Evolutionary conservation across 2,797 vertebrate genomes (phyloP).

Genomic region (Epinephelus coioides): DNA sequence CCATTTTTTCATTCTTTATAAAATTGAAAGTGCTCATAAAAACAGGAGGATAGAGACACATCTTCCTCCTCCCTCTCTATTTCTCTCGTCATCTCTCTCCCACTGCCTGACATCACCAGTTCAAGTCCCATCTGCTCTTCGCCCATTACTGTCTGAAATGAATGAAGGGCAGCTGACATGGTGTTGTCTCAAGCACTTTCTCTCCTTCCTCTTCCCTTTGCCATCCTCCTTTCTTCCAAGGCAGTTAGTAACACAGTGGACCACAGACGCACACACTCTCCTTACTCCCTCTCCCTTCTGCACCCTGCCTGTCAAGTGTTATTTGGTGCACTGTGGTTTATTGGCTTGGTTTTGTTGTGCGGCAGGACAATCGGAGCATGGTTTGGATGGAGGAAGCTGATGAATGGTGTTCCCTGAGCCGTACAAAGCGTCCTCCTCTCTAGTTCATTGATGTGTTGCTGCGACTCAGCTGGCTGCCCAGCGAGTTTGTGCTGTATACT

Average conservation of each 20-base stretch:
- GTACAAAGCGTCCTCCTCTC: conserved; percentile 75
- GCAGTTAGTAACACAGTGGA: conserved; percentile 27
- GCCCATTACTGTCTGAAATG: conserved; percentile 30
- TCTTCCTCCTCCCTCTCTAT: neutral
- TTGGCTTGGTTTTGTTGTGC: conserved; percentile 74
- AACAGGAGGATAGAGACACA: neutral
- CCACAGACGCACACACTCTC: conserved; percentile 22
- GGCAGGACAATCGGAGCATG: conserved; percentile 67
- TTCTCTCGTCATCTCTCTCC: conserved; percentile 2
- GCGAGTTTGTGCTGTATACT: conserved; percentile 61
- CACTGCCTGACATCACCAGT: conserved; percentile 37
- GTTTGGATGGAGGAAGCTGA: conserved; percentile 71
- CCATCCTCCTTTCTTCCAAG: conserved; percentile 22
- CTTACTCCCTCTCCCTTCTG: conserved; percentile 38
- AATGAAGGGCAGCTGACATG: conserved; percentile 34
- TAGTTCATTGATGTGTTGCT: conserved; percentile 78
- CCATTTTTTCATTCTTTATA: neutral
- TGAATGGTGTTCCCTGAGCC: conserved; percentile 74
- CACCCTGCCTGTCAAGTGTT: conserved; percentile 69
- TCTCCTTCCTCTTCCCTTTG: conserved; percentile 21
- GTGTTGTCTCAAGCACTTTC: conserved; percentile 39
- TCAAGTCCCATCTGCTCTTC: conserved; percentile 46
- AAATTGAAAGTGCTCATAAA: neutral
- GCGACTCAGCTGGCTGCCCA: conserved; percentile 73
- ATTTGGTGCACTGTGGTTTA: conserved; percentile 77